Base-by-base conservation (phyloP, 1,140 invertebrate species). In the Thereuonema tuberculata region DNA sequence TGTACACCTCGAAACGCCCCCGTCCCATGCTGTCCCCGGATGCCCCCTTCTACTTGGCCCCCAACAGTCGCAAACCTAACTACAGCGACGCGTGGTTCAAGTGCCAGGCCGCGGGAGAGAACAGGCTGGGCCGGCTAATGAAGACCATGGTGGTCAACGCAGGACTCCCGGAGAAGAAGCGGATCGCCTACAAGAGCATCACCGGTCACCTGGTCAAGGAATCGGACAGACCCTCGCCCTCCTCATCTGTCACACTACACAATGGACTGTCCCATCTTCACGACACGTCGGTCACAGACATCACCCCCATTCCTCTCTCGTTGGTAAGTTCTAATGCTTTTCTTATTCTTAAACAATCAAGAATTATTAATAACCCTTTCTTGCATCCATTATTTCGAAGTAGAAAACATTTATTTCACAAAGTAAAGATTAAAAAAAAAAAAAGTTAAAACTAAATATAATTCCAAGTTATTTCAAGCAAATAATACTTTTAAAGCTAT, bases 1-100 rank as follows among this genome's bases (percentile, higher is more conserved):
- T 50, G 5, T 50, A 50, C 48, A 50, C 21, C 5, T 12, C 48
- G 9, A 50, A 50, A 21, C 9, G 48, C 5, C 48, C 48, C 5
- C 48, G 48, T 5, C 48, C 48, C 17, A 50, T 50, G 48, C 48
- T 50, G 9, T 12, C 5, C 48, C 21, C 48, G 5, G 48, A 50
- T 24, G 48, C 48, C 9, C 48, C 48, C 9, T 50, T 50, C 48
- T 50, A 50, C 48, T 50, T 50, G 21, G 48, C 48, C 3, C 48
- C 48, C 21, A 50, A 50, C 23, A 50, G 48, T 24, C 48, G 48
- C 9, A 50, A 50, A 24, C 48, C 48, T 17, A 50, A 50, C 21
- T 50, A 50, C 48, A 50, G 53, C 21, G 53, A 55, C 27, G 53
- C 53, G 14, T 55, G 53, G 53, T 55, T 55, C 28, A 55, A 55